phyloP scores from a whole-genome alignment of 2,888 invertebrate genomes.

The Brenthis hecate region DNA sequence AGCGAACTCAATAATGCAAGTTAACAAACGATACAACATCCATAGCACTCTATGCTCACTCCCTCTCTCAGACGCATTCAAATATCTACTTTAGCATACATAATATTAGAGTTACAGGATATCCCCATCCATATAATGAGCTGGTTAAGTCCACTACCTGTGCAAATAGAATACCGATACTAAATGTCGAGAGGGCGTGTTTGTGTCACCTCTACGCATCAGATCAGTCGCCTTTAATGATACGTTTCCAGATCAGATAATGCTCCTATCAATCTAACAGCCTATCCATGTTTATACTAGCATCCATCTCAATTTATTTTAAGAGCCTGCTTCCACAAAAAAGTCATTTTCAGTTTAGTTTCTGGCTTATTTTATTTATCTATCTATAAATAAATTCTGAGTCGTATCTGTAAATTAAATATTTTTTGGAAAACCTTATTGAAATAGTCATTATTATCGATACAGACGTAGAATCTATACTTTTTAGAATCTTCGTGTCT shows the following conservation, averaged over 20 bases:
- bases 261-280: constrained; percentile 25
- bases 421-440: too few species aligned
- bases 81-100: constrained; percentile 52
- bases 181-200: constrained; percentile 56
- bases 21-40: constrained; percentile 25
- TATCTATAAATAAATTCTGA: too few species aligned
- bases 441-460: too few species aligned
- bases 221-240: constrained; percentile 48
- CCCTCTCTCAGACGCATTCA: constrained; percentile 49
- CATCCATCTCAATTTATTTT: constrained; percentile 5
- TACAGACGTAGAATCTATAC: too few species aligned
- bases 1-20: constrained; percentile 25
- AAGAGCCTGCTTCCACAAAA: too few species aligned
- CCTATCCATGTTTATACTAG: constrained; percentile 11
- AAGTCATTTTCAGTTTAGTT: too few species aligned
- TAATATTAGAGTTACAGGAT: constrained; percentile 32
- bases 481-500: too few species aligned
- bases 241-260: constrained; percentile 41
- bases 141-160: constrained; percentile 43
- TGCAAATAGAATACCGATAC: constrained; percentile 65
- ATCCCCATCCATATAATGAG: constrained; percentile 33
- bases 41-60: constrained; percentile 20
- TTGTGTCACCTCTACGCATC: constrained; percentile 53
- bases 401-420: too few species aligned
- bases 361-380: too few species aligned